Evolutionary conservation across 2,888 invertebrate species (phyloP).

Genomic region (Tanaodytes sp.): DNA sequence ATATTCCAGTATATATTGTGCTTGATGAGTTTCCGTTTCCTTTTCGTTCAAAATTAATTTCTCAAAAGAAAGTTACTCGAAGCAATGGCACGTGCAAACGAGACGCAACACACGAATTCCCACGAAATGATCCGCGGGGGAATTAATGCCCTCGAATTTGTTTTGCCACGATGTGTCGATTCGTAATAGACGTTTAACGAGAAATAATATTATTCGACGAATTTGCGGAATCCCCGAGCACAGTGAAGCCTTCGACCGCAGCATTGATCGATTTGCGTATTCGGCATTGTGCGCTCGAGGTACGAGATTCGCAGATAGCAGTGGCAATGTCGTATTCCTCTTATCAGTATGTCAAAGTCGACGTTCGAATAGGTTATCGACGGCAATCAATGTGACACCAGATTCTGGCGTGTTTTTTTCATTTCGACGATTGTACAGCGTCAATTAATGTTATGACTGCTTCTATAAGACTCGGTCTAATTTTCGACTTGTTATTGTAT

Average conservation of each 20-base stretch:
- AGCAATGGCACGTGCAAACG: no score
- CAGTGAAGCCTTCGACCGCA: conserved; percentile 51
- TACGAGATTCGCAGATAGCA: conserved; percentile 51
- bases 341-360: conserved; percentile 53
- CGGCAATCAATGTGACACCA: conserved; percentile 46
- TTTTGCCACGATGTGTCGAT: conserved; percentile 33
- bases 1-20: no score
- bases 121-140: conserved; percentile 28
- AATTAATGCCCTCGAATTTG: conserved; percentile 41
- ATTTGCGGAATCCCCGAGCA: conserved; percentile 47
- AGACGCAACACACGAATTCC: conserved; percentile 12
- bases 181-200: conserved; percentile 42
- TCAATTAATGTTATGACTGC: no score
- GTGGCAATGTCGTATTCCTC: conserved; percentile 51
- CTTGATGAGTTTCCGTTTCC: no score
- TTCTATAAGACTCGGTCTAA: no score
- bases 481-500: no score
- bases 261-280: conserved; percentile 54
- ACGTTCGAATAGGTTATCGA: conserved; percentile 53
- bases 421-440: no score
- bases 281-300: conserved; percentile 52
- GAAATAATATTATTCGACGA: conserved; percentile 51
- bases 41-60: no score
- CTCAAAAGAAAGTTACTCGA: no score
- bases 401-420: conserved; percentile 40